These are phyloP conservation scores for Aplysina aerophoba DNA, from an alignment of 37 sponge, comb jelly and placozoan species.

Conservation along the genomic window DNA sequence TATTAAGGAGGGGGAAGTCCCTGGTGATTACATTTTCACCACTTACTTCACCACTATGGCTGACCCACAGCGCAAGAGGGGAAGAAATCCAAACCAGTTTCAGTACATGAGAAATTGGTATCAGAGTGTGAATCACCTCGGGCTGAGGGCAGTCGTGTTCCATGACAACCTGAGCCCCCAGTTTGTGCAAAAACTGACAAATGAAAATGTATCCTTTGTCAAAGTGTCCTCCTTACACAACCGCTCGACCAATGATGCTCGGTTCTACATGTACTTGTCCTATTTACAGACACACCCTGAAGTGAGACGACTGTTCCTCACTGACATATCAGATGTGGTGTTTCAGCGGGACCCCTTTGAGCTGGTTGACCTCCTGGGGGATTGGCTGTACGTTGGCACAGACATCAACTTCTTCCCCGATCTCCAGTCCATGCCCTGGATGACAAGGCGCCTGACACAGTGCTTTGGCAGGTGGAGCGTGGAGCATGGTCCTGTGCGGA, in stretches of 20 bases:
- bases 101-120: constrained; percentile 57
- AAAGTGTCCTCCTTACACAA: constrained; percentile 40
- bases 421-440: constrained; percentile 63
- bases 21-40: constrained; percentile 49
- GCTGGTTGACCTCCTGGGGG: constrained; percentile 65
- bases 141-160: constrained; percentile 60
- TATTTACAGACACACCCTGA: constrained; percentile 57
- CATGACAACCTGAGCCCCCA: constrained; percentile 58
- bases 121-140: constrained; percentile 26
- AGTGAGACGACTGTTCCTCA: constrained; percentile 55
- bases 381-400: constrained; percentile 64
- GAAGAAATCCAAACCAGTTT: constrained; percentile 29
- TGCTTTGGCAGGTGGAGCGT: constrained; percentile 60
- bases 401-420: constrained; percentile 73
- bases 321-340: constrained; percentile 73
- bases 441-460: constrained; percentile 5
- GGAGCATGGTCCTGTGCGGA: not conserved
- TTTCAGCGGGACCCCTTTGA: constrained; percentile 70
- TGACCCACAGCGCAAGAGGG: constrained; percentile 54
- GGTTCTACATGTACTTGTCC: constrained; percentile 58
- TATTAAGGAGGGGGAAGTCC: not conserved
- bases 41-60: constrained; percentile 60
- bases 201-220: constrained; percentile 20
- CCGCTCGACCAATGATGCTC: constrained; percentile 77
- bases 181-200: constrained; percentile 43